Evolutionary conservation across 1,140 invertebrate genomes (phyloP), one percentile per base, ranked within the genome.

Genomic region (Calycopis cecrops): DNA sequence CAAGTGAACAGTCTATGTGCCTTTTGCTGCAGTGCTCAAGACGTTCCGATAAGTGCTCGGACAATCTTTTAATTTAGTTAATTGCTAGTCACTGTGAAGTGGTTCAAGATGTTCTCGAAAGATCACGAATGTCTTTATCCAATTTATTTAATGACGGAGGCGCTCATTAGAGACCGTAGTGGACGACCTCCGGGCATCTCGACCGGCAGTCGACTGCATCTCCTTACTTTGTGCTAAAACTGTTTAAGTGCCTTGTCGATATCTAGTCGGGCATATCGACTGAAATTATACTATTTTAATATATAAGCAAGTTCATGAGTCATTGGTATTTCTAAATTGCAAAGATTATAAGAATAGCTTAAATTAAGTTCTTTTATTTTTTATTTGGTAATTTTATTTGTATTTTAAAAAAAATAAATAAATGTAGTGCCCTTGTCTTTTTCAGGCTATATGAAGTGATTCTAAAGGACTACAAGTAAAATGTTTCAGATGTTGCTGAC

Each of bases 11-110:
- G 21, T 28, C 21, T 16, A 9, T 16, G 40, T 44, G 16, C 40
- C 14, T 44, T 40, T 44, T 17, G 14, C 47, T 65, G 62, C 69
- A 79, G 65, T 67, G 51, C 73, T 69, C 59, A 62, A 73, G 73
- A 74, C 65, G 67, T 76, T 74, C 69, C 69, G 63, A 70, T 78
- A 74, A 79, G 71, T 76, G 73, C 71, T 75, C 83, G 73, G 73
- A 79, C 76, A 81, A 76, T 85, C 79, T 86, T 84, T 85, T 83
- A 83, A 86, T 86, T 84, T 84, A 83, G 76, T 82, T 84, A 84
- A 86, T 86, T 83, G 80, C 76, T 72, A 85, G 77, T 84, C 79
- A 81, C 78, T 72, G 71, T 73, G 65, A 71, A 83, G 76, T 73
- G 72, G 68, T 80, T 82, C 70, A 79, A 85, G 81, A 72, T 72